A percentile compares a stretch with the other conserved stretches of the same genome.
Conservation (phyloP, 2,113 vertebrate genomes). For the Epinephelus moara region DNA sequence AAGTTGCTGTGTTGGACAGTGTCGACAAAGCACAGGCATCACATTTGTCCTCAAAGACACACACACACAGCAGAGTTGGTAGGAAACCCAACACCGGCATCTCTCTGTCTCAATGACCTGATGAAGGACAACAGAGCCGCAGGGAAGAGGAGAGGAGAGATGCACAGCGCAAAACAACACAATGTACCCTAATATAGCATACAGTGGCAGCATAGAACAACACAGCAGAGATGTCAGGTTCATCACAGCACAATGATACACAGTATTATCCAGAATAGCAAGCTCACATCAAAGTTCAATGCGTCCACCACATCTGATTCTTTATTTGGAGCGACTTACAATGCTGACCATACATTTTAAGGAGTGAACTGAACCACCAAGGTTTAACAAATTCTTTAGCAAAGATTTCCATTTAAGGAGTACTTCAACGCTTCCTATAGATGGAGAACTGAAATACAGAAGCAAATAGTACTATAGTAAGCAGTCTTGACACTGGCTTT, state of each 20-base stretch:
- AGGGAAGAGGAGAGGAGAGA: conserved; percentile 69
- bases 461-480: conserved; percentile 9
- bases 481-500: conserved; percentile 4
- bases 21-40: conserved; percentile 36
- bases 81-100: conserved; percentile 74
- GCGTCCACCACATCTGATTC: not conserved
- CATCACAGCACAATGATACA: conserved; percentile 12
- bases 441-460: conserved; percentile 8
- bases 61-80: conserved; percentile 29
- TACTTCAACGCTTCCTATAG: not conserved
- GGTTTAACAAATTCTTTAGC: conserved; percentile 19
- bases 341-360: not conserved
- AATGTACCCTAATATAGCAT: conserved; percentile 57
- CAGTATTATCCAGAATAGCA: not conserved
- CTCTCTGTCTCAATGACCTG: conserved; percentile 69
- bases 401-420: conserved; percentile 18
- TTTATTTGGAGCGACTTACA: conserved; percentile 1
- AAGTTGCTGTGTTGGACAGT: conserved; percentile 52
- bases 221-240: conserved; percentile 31
- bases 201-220: conserved; percentile 43
- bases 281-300: conserved; percentile 1
- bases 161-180: conserved; percentile 43
- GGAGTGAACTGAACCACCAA: not conserved
- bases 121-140: conserved; percentile 73
- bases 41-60: conserved; percentile 48